phyloP scores from a whole-genome alignment of 2,113 vertebrate genomes.

The Chinchilla lanigera region DNA sequence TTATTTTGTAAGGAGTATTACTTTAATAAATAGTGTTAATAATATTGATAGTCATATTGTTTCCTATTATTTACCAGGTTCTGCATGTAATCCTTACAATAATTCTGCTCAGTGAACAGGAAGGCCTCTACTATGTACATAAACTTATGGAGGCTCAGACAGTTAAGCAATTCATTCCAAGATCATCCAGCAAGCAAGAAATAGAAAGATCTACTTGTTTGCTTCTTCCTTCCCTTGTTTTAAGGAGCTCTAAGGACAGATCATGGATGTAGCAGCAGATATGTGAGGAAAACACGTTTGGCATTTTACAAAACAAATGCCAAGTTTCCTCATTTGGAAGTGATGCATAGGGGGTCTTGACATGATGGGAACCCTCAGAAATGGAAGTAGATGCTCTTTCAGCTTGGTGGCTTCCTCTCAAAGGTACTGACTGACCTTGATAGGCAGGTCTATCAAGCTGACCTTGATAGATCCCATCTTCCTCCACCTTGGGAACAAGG shows the following conservation, averaged over 20 bases:
- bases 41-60: background rate
- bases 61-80: background rate
- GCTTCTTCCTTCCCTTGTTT: constrained; percentile 29
- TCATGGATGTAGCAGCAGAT: constrained; percentile 71
- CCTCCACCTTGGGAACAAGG: constrained; percentile 74
- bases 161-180: background rate
- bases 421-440: background rate
- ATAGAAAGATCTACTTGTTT: constrained; percentile 39
- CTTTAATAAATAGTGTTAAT: background rate
- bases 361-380: constrained; percentile 42
- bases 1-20: background rate
- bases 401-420: background rate
- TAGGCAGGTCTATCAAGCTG: background rate
- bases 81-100: background rate
- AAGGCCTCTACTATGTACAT: background rate
- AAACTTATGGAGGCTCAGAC: background rate
- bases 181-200: constrained; percentile 44
- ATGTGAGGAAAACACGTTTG: constrained; percentile 73
- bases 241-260: constrained; percentile 67
- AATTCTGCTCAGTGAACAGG: background rate
- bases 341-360: constrained; percentile 55
- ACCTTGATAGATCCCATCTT: constrained; percentile 60
- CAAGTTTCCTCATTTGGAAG: constrained; percentile 70
- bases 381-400: constrained; percentile 43
- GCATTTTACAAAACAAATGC: constrained; percentile 77